A percentile compares a stretch with the other conserved stretches of the same genome.
These are phyloP conservation scores for Macrotus californicus DNA, from an alignment of 2,113 vertebrate genomes.

Conservation along the genomic window DNA sequence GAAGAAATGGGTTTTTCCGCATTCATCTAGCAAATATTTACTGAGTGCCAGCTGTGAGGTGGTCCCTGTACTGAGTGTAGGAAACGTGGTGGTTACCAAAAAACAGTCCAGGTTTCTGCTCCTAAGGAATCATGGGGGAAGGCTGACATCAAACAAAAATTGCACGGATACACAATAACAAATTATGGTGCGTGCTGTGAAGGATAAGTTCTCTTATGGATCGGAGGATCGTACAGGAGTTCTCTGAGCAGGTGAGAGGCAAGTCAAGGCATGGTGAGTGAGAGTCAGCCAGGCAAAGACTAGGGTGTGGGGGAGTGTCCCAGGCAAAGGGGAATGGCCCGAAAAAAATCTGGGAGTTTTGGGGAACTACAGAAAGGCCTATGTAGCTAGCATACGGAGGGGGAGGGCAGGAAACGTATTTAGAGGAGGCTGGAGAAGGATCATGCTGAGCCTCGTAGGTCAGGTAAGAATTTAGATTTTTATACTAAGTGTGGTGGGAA, in stretches of 20 bases:
- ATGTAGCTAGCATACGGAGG: neutral
- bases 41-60: neutral
- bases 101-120: neutral
- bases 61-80: neutral
- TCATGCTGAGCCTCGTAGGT: neutral
- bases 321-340: neutral
- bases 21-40: slow-evolving; percentile 5
- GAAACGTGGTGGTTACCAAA: neutral
- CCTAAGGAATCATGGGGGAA: neutral
- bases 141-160: neutral
- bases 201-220: neutral
- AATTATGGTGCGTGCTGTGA: neutral
- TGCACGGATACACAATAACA: neutral
- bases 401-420: neutral
- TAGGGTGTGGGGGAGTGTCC: neutral
- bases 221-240: neutral
- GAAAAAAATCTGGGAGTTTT: neutral
- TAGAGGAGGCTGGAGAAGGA: neutral
- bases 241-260: neutral
- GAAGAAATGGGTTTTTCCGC: slow-evolving; percentile 27
- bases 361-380: neutral
- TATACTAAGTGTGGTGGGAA: neutral
- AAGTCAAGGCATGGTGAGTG: neutral
- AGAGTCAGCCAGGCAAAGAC: neutral
- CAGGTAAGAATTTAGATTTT: slow-evolving; percentile 20